These are phyloP conservation scores for Zaprionus ghesquierei DNA, from an alignment of 1,140 invertebrate genomes.

Conservation along the genomic window DNA sequence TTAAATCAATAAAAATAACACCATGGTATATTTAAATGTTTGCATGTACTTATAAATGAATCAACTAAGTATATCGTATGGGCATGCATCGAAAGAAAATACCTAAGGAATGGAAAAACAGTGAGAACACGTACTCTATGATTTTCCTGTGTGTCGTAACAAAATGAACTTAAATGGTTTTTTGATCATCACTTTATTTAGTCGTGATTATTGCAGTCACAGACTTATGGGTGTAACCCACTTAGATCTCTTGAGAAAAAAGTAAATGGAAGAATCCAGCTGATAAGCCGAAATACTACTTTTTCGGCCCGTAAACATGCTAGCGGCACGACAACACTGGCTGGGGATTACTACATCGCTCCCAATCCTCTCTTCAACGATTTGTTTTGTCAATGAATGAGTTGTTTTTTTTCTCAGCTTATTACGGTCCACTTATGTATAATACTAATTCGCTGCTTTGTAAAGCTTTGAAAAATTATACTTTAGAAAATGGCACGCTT, in stretches of 20 bases:
- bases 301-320: constrained; percentile 21
- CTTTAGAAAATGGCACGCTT: constrained; percentile 10
- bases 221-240: background rate
- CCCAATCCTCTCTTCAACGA: constrained; percentile 9
- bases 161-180: background rate
- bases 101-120: background rate
- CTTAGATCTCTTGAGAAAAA: background rate
- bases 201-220: background rate
- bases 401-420: constrained; percentile 18
- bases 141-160: background rate
- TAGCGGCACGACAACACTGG: constrained; percentile 57
- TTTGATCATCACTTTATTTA: background rate
- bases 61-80: background rate
- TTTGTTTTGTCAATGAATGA: constrained; percentile 57
- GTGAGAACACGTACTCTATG: background rate
- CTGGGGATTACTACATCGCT: constrained; percentile 57
- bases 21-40: background rate
- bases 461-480: constrained; percentile 27
- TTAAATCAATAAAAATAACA: constrained; percentile 23
- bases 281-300: constrained; percentile 18
- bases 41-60: background rate
- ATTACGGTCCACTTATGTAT: constrained; percentile 8
- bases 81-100: background rate
- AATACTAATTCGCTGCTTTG: constrained; percentile 3
- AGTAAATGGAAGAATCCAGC: background rate